Evolutionary conservation across 2,113 vertebrate genomes (phyloP).

Genomic region (Serinus canaria): DNA sequence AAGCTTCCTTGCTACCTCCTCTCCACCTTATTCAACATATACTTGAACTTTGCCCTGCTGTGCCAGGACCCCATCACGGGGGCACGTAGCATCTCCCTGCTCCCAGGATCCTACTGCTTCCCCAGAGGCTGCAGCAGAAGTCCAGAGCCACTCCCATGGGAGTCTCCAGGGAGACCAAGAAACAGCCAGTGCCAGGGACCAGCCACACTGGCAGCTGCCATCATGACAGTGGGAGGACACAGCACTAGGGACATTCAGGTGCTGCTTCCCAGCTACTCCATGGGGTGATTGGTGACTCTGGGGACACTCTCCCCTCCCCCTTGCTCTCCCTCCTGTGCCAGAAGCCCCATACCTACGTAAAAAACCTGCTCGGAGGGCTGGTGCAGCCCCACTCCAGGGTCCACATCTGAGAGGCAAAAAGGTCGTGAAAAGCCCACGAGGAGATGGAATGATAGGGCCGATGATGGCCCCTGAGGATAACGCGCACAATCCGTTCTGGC

Average conservation of each 20-base stretch:
- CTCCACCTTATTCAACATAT: not conserved
- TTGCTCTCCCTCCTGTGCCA: not conserved
- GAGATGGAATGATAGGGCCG: fast-evolving
- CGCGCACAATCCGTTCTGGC: not conserved
- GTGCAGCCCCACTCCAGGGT: not conserved
- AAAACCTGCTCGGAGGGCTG: not conserved
- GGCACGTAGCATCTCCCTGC: fast-evolving
- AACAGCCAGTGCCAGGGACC: not conserved
- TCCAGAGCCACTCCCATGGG: not conserved
- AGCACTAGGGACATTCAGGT: not conserved
- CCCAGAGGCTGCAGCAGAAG: not conserved
- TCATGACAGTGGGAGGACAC: fast-evolving
- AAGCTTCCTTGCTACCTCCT: not conserved
- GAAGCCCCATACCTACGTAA: not conserved
- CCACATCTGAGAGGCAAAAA: not conserved
- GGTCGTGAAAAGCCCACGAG: not conserved
- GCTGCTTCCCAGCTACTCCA: fast-evolving
- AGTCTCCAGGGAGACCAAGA: not conserved
- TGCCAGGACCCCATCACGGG: not conserved
- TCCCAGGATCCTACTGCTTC: not conserved
- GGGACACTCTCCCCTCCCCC: not conserved
- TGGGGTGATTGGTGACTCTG: fast-evolving
- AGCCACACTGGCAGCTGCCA: not conserved
- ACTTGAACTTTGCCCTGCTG: not conserved
- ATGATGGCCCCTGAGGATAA: not conserved